Conservation (phyloP, 2,113 vertebrate species). For the Platichthys stellatus region DNA sequence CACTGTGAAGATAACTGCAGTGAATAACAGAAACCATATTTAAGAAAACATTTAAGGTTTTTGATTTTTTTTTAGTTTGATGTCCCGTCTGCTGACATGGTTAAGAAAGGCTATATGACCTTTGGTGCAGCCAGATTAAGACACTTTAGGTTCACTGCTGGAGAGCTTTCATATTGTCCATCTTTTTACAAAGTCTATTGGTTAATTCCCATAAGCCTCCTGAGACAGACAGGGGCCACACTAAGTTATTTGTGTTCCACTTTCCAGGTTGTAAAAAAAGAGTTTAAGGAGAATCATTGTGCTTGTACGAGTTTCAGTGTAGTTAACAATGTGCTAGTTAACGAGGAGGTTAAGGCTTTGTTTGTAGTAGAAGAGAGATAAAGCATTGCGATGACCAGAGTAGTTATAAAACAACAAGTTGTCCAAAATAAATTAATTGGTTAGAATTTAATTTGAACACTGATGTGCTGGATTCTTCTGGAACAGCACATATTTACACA, state of each 20-base stretch:
- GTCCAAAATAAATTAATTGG: conserved; percentile 12
- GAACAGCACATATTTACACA: conserved; percentile 10
- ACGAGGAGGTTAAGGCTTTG: conserved; percentile 3
- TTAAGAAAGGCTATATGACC: no score
- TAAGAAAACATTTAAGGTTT: no score
- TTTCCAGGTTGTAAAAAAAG: neutral
- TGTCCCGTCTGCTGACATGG: no score
- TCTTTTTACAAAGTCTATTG: neutral
- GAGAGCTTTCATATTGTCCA: neutral
- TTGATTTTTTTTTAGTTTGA: no score
- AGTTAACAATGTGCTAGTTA: neutral
- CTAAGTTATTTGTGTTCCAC: conserved; percentile 7
- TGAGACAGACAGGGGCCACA: neutral
- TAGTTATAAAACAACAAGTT: neutral
- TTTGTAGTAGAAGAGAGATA: neutral
- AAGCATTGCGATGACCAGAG: neutral
- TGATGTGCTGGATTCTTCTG: conserved; percentile 7
- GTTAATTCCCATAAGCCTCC: neutral
- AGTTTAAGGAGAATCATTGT: conserved; percentile 5
- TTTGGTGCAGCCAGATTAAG: no score
- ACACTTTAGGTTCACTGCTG: no score
- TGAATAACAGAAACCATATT: no score
- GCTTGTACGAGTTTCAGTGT: neutral
- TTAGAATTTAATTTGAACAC: conserved; percentile 5
- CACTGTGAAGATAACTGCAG: no score